Evolutionary conservation across 2,888 invertebrate genomes (phyloP).

Genomic region (Arctia plantaginis): DNA sequence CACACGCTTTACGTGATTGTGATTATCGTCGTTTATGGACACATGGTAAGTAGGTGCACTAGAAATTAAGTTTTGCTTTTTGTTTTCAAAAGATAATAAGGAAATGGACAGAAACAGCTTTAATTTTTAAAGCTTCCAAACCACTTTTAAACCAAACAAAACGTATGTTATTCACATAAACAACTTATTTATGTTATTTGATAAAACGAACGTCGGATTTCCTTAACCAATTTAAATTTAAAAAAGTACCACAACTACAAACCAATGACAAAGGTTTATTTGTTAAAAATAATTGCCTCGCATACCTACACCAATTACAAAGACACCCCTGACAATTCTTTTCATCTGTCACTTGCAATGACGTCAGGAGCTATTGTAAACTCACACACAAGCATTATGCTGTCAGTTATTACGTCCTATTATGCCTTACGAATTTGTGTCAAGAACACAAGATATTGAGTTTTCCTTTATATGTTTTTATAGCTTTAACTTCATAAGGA

Average conservation of each 20-base stretch:
- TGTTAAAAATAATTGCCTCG: constrained; percentile 43
- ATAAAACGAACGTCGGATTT: constrained; percentile 13
- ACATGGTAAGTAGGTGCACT: too few species aligned
- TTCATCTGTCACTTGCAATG: constrained; percentile 66
- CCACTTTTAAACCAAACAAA: neutral
- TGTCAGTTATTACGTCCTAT: constrained; percentile 50
- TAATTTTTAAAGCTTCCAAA: neutral
- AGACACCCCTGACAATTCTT: constrained; percentile 67
- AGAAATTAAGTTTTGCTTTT: too few species aligned
- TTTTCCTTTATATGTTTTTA: constrained; percentile 29
- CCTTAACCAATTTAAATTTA: constrained; percentile 19
- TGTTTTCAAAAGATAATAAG: too few species aligned
- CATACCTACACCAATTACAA: constrained; percentile 36
- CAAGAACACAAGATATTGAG: constrained; percentile 51
- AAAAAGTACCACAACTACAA: constrained; percentile 14
- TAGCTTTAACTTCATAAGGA: neutral
- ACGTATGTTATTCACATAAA: neutral
- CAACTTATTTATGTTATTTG: neutral
- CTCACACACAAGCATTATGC: constrained; percentile 54
- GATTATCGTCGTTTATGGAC: too few species aligned
- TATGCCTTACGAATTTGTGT: constrained; percentile 50
- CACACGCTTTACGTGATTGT: too few species aligned
- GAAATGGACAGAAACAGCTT: too few species aligned
- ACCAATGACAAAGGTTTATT: constrained; percentile 22
- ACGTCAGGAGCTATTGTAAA: constrained; percentile 60